Base-by-base conservation (phyloP, 2,113 vertebrate species). In the Neofelis nebulosa region DNA sequence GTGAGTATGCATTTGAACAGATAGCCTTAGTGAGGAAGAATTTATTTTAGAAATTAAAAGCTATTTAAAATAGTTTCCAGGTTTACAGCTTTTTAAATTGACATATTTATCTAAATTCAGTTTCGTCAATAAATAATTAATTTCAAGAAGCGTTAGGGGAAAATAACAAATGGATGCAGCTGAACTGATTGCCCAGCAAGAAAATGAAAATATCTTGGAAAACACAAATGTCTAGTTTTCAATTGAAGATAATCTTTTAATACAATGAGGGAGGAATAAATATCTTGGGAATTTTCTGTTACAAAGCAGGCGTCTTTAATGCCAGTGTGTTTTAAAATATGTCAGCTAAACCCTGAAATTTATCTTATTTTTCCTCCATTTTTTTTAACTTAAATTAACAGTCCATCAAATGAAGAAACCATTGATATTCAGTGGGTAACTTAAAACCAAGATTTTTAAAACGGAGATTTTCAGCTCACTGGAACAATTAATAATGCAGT, bases 11-110 rank as follows among this genome's bases (percentile, higher is more conserved):
- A 95, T 92, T 66, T 95, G 65, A 96, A 91, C n/a, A 97, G 79
- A 76, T 10, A 76, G 65, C 36, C 48, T 76, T 66, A 89, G 66
- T 83, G 78, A 89, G 21, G 52, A 55, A 68, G 61, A 93, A 97
- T 96, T 95, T 97, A 89, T 88, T 94, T 97, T 76, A 81, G 50
- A 93, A 95, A 96, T 97, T 95, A 96, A 94, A 97, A 86, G 48
- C 88, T 83, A 66, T 79, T 94, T 84, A 84, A 76, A 93, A 41
- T 76, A 29, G 7, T 76, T 96, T 94, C 8, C 48, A 80, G 14
- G 33, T 92, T 93, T 94, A 52, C 7, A 68, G 45, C 63, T 87
- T 78, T 33, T 94, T 83, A 96, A 96, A 94, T 87, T 81, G 33
- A 8, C 21, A 21, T 91, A 15, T 81, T 97, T 96, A 91, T 79